phyloP scores from a whole-genome alignment of 2,888 invertebrate genomes.

The Eucera pruinosa region DNA sequence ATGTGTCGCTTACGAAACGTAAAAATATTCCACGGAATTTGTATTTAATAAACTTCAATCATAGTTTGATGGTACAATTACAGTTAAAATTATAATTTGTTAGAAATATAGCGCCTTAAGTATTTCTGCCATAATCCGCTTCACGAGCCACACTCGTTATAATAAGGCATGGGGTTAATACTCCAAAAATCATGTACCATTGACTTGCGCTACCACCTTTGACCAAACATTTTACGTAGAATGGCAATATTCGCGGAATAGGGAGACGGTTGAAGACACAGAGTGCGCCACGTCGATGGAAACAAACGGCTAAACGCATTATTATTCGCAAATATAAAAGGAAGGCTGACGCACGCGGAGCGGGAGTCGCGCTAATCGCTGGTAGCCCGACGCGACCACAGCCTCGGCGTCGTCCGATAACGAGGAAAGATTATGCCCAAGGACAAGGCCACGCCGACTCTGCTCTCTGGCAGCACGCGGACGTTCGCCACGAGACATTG shows the following conservation, averaged over 20 bases:
- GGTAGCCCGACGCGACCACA: slow-evolving; percentile 69
- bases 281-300: neutral
- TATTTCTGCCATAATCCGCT: too few relatives aligned
- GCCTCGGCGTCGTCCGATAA: slow-evolving; percentile 82
- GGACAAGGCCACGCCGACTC: slow-evolving; percentile 80
- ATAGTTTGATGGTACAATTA: too few relatives aligned
- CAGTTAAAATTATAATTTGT: too few relatives aligned
- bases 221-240: too few relatives aligned
- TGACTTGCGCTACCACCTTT: too few relatives aligned
- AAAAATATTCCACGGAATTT: too few relatives aligned
- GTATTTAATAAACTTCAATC: too few relatives aligned
- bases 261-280: neutral
- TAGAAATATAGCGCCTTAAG: too few relatives aligned
- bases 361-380: slow-evolving; percentile 66
- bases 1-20: too few relatives aligned
- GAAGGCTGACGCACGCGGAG: slow-evolving; percentile 65
- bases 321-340: slow-evolving; percentile 68
- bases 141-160: too few relatives aligned
- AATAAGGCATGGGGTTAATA: too few relatives aligned
- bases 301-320: slow-evolving; percentile 33
- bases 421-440: slow-evolving; percentile 83
- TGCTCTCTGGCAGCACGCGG: slow-evolving; percentile 30
- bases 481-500: slow-evolving; percentile 58
- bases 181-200: too few relatives aligned
- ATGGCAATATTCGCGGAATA: neutral